Evolutionary conservation across 1,140 invertebrate species (phyloP), one percentile per base, ranked within the genome.

Genomic region (Doryteuthis pealeii): DNA sequence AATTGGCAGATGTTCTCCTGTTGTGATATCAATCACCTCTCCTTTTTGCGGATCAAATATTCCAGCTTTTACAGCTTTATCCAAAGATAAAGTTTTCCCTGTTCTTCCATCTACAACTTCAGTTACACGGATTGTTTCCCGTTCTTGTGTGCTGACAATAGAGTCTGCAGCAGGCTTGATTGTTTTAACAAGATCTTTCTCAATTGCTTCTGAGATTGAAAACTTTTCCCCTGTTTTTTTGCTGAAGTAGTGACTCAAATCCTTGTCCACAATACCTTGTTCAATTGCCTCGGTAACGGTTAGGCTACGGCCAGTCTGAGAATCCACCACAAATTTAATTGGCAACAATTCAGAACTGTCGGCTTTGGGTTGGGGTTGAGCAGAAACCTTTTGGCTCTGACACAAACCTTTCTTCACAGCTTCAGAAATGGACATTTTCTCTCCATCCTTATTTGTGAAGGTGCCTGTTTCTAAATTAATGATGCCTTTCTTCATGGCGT

Each of bases 391-490:
- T 12, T 80, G 77, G 32, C 78, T 77, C 65, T 78, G 69, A 26
- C 98, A 93, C 31, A 94, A 90, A 62, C 95, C 96, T 75, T 92
- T 91, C 82, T 94, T 92, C 5, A 95, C 93, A 6, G 95, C 95
- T 84, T 95, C 92, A 69, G 84, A 72, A 26, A 97, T 92, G 35
- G 91, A 90, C 18, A 94, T 90, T 33, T 90, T 88, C 86, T 94
- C 92, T 32, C 90, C 90, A 0, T 92, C 93, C 71, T 90, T 72
- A 67, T 83, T 93, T 14, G 89, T 26, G 65, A 67, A 79, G 15
- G 65, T 69, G 30, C 78, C 78, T 67, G 70, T 40, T 32, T 72
- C 62, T 6, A 80, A 40, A 74, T 81, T 94, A 54, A 97, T 90
- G 76, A 93, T 89, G 3, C 93, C 93, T 65, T 89, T 87, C 74